Conservation (phyloP, 1,140 invertebrate genomes). For the Lucilia sericata region DNA sequence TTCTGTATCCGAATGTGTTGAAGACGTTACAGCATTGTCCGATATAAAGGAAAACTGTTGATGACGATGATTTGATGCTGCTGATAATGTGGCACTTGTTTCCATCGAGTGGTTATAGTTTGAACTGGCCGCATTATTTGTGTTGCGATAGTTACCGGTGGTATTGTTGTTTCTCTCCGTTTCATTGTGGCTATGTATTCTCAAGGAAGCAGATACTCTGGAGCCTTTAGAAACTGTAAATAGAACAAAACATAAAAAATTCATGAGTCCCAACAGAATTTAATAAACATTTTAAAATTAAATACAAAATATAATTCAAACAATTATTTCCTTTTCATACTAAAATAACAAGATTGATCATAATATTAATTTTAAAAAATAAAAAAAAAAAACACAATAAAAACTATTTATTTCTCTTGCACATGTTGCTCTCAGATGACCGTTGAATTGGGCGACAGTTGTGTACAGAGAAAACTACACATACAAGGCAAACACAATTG, state of each 20-base stretch:
- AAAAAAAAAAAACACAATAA: not conserved
- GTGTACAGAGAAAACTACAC: not conserved
- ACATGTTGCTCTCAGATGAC: constrained; percentile 11
- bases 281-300: too few relatives aligned
- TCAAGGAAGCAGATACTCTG: not conserved
- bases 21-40: not conserved
- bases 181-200: not conserved
- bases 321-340: too few relatives aligned
- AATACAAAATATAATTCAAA: too few relatives aligned
- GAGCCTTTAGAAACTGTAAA: constrained; percentile 19
- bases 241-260: not conserved
- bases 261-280: not conserved
- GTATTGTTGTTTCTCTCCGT: not conserved
- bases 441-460: not conserved
- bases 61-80: not conserved
- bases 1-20: constrained; percentile 9
- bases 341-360: not conserved
- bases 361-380: not conserved
- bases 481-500: not conserved
- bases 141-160: not conserved
- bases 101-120: not conserved
- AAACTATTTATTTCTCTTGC: not conserved
- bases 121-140: not conserved
- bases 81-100: not conserved
- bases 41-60: not conserved